Evolutionary conservation across 2,888 invertebrate species (phyloP).

Genomic region (Tetropium fuscum): DNA sequence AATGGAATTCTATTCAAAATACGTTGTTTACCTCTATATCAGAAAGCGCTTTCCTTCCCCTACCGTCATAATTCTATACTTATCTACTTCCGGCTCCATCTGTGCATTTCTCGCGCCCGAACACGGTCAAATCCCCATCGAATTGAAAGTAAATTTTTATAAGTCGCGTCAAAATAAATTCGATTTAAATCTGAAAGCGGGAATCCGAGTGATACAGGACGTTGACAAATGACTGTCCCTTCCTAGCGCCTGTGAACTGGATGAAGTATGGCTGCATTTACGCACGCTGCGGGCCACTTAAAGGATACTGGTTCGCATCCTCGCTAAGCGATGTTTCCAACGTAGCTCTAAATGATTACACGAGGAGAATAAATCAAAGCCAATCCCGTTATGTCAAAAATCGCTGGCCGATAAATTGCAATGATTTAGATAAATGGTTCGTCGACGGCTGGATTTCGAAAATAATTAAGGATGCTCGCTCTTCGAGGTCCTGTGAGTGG

Average conservation of each 20-base stretch:
- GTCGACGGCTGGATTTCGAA: too few species aligned
- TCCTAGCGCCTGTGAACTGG: not conserved
- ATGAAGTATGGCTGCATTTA: constrained; percentile 37
- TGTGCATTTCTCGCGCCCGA: not conserved
- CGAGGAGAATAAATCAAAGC: not conserved
- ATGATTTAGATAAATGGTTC: not conserved
- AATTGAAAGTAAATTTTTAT: constrained; percentile 13
- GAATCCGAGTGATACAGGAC: constrained; percentile 1
- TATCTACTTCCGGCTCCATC: not conserved
- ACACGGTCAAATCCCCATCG: not conserved
- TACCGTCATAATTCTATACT: not conserved
- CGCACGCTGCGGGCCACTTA: constrained; percentile 29
- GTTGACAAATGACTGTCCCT: constrained; percentile 13
- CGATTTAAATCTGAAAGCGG: constrained; percentile 10
- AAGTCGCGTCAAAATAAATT: constrained; percentile 15
- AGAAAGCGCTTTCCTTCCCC: not conserved
- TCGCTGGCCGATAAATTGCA: not conserved
- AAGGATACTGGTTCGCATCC: not conserved
- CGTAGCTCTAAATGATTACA: constrained; percentile 1
- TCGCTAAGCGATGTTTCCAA: not conserved
- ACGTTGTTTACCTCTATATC: not conserved
- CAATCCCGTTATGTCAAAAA: not conserved
- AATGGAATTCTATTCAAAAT: not conserved
- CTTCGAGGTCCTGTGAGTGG: too few species aligned
- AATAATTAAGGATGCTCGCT: too few species aligned